Conservation (phyloP, 2,888 invertebrate species). For the Timema podura region DNA sequence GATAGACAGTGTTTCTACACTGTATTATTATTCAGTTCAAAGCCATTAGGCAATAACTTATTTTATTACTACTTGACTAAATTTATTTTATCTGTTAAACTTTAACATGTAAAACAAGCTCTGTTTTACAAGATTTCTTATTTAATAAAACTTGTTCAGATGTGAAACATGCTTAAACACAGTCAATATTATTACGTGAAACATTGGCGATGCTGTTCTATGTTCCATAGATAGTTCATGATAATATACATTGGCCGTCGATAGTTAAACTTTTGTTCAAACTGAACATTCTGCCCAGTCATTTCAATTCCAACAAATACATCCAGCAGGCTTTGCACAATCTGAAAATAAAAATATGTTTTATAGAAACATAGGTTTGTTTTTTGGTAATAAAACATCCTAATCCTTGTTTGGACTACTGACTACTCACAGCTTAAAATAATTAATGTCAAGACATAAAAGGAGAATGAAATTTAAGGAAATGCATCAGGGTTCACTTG, state of each 20-base stretch:
- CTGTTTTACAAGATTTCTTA: too few species aligned
- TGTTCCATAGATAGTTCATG: conserved; percentile 87
- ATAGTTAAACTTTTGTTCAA: conserved; percentile 96
- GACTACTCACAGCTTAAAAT: too few species aligned
- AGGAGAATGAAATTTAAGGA: too few species aligned
- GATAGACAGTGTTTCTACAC: too few species aligned
- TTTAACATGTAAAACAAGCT: too few species aligned
- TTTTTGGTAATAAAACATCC: neutral
- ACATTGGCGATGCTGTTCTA: conserved; percentile 69
- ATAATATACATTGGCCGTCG: conserved; percentile 91
- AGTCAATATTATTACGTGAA: conserved; percentile 56
- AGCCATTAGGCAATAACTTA: too few species aligned
- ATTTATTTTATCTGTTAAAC: too few species aligned
- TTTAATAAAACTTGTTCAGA: too few species aligned
- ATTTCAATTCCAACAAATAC: conserved; percentile 98
- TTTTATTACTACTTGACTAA: too few species aligned
- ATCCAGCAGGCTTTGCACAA: conserved; percentile 74
- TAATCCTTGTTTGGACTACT: neutral
- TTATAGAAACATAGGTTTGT: neutral
- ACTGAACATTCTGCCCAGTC: conserved; percentile 93
- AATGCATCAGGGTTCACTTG: neutral
- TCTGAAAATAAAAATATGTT: conserved; percentile 50
- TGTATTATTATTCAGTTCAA: too few species aligned
- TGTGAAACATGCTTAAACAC: too few species aligned
- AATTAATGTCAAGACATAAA: too few species aligned